Percentiles rank a stretch among this genome's conserved stretches.
Conservation (phyloP, 2,113 vertebrate species). For the Corydoras sp. region DNA sequence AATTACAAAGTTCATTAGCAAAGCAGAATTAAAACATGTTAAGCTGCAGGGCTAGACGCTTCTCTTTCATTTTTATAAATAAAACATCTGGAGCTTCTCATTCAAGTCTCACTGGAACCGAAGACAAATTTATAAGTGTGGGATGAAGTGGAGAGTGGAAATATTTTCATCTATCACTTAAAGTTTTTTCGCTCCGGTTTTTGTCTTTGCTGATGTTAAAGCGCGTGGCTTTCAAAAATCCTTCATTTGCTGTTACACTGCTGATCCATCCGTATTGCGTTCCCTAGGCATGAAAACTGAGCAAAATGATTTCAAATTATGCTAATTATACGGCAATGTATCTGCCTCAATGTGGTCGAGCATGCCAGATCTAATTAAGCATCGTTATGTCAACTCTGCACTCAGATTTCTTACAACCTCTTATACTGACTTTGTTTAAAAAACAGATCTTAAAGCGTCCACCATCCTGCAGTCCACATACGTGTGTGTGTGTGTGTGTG, state of each 20-base stretch:
- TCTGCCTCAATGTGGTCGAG: slow-evolving; percentile 35
- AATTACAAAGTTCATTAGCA: too few relatives aligned
- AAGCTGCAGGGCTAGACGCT: too few relatives aligned
- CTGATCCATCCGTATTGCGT: not conserved
- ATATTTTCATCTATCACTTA: too few relatives aligned
- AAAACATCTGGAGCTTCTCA: too few relatives aligned
- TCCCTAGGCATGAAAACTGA: not conserved
- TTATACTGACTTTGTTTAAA: slow-evolving; percentile 14
- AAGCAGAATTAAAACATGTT: too few relatives aligned
- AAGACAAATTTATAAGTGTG: too few relatives aligned
- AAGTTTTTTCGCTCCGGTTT: too few relatives aligned
- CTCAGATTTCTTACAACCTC: not conserved
- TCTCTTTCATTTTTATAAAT: too few relatives aligned
- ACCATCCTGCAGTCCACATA: too few relatives aligned
- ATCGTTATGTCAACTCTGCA: slow-evolving; percentile 31
- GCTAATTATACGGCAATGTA: slow-evolving; percentile 44
- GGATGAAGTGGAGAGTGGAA: too few relatives aligned
- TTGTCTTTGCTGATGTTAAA: slow-evolving; percentile 2
- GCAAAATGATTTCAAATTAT: not conserved
- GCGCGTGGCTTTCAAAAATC: not conserved
- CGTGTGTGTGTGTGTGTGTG: too few relatives aligned
- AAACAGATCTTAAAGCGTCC: not conserved
- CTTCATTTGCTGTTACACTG: not conserved
- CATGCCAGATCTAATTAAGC: slow-evolving; percentile 40
- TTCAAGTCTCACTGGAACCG: too few relatives aligned